Base-by-base conservation (phyloP, 2,113 vertebrate species). In the Calidris pugnax region DNA sequence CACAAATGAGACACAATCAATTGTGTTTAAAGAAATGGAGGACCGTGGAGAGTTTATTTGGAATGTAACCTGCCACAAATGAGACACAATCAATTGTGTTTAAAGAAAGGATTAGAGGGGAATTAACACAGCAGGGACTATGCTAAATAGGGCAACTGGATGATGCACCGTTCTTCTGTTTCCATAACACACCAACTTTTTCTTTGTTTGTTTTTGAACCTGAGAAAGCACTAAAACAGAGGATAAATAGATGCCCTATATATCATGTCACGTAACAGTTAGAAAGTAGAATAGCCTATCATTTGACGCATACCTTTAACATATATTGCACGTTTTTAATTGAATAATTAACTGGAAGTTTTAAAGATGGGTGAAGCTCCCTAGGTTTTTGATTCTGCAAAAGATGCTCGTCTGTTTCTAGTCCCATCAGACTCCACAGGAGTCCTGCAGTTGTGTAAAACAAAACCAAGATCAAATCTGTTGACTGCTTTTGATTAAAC, bases 71-170 rank as follows among this genome's bases (percentile, higher is more conserved):
- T 85, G 69, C 45, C 6, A 3, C 43, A 95, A 93, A 87, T 60
- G 55, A 95, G 62, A 87, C 68, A 75, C 43, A 87, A 85, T 51
- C 73, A 93, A 51, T 28, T 43, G 62, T 73, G 66, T 87, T 87
- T 91, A 73, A 95, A 78, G 59, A 87, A 92, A 28, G 43, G 53
- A 82, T 96, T 89, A 95, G n/a, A 91, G 48, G 35, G 32, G 89
- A 84, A 96, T 93, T 92, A 93, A 82, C 84, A 62, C 66, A 97
- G 77, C 66, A 66, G 62, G 41, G 41, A 60, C 84, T 85, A 35
- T 16, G 33, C 55, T 89, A 91, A 96, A 69, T 35, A 93, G 41
- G 77, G 26, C 24, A 85, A 85, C 69, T 33, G 64, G 43, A 90
- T 56, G 39, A 60, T 51, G n/a, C 47, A 35, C 55, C 43, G 6